phyloP scores from a whole-genome alignment of 1,140 invertebrate genomes.

The Lithobius niger region DNA sequence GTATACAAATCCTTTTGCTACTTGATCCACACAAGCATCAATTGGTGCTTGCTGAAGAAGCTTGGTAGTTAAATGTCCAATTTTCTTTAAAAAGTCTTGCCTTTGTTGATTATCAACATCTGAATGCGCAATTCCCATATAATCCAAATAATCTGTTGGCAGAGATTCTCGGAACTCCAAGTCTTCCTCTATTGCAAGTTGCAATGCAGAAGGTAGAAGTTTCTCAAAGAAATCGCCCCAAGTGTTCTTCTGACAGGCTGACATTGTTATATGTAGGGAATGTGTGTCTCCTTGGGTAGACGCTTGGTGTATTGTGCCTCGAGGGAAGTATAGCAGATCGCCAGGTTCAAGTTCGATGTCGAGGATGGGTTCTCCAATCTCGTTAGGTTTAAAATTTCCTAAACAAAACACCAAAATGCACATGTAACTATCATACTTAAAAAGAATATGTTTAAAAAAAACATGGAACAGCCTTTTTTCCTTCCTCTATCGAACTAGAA shows the following conservation, averaged over 20 bases:
- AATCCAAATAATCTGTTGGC: slow-evolving; percentile 57
- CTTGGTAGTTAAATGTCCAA: slow-evolving; percentile 46
- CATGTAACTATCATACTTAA: no score
- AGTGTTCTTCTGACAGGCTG: slow-evolving; percentile 77
- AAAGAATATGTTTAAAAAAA: no score
- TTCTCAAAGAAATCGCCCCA: slow-evolving; percentile 64
- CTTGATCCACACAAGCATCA: slow-evolving; percentile 69
- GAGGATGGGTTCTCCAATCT: slow-evolving; percentile 61
- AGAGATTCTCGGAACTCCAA: slow-evolving; percentile 60
- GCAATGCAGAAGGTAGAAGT: slow-evolving; percentile 59
- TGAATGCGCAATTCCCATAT: slow-evolving; percentile 52
- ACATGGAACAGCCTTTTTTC: no score
- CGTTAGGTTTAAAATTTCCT: slow-evolving; percentile 58
- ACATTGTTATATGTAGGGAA: slow-evolving; percentile 85
- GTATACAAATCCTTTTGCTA: slow-evolving; percentile 67
- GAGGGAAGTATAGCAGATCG: slow-evolving; percentile 77
- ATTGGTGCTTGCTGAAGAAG: slow-evolving; percentile 52
- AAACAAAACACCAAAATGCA: no score
- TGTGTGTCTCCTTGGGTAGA: slow-evolving; percentile 55
- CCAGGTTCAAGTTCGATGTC: slow-evolving; percentile 70
- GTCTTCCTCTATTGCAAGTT: slow-evolving; percentile 53
- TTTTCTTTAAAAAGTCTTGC: slow-evolving; percentile 40
- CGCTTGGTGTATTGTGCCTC: slow-evolving; percentile 88
- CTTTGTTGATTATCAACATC: slow-evolving; percentile 33
- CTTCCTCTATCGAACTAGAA: no score